Percentiles rank a stretch among this genome's conserved stretches.
Evolutionary conservation across 2,888 invertebrate genomes (phyloP).

Genomic region (Dendrolimus pini): DNA sequence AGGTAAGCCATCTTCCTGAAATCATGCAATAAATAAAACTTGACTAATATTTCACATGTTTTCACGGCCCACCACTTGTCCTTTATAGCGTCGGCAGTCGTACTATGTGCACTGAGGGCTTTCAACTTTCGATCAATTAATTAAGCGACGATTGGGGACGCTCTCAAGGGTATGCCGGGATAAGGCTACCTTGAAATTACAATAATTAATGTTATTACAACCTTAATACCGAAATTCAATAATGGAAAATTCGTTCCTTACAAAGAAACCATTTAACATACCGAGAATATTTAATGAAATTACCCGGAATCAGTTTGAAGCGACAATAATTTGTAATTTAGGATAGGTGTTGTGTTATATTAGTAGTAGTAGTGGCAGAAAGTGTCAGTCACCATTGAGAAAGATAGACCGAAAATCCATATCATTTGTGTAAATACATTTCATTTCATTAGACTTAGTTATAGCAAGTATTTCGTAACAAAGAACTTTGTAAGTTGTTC

Average conservation of each 20-base stretch:
- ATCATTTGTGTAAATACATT: too few species aligned
- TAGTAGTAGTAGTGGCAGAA: too few species aligned
- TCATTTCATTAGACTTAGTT: too few species aligned
- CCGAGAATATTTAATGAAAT: constrained; percentile 1
- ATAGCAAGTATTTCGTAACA: too few species aligned
- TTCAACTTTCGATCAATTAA: constrained; percentile 74
- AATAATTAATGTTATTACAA: constrained; percentile 55
- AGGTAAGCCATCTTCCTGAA: too few species aligned
- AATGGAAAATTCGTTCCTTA: constrained; percentile 19
- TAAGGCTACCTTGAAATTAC: constrained; percentile 49
- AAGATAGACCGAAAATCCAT: too few species aligned
- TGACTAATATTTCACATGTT: constrained; percentile 71
- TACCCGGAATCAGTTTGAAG: not conserved
- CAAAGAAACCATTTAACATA: constrained; percentile 12
- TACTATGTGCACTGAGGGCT: constrained; percentile 65
- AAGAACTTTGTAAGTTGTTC: too few species aligned
- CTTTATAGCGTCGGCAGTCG: constrained; percentile 66
- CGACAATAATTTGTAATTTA: constrained; percentile 1
- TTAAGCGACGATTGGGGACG: constrained; percentile 63
- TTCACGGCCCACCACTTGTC: constrained; percentile 62
- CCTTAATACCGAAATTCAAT: constrained; percentile 47
- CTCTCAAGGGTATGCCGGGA: constrained; percentile 43
- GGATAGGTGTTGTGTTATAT: not conserved
- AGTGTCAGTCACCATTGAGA: too few species aligned
- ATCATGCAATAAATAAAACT: constrained; percentile 21